These are phyloP conservation scores for Sphenodon punctatus DNA, from an alignment of 2,797 vertebrate genomes.

Conservation along the genomic window DNA sequence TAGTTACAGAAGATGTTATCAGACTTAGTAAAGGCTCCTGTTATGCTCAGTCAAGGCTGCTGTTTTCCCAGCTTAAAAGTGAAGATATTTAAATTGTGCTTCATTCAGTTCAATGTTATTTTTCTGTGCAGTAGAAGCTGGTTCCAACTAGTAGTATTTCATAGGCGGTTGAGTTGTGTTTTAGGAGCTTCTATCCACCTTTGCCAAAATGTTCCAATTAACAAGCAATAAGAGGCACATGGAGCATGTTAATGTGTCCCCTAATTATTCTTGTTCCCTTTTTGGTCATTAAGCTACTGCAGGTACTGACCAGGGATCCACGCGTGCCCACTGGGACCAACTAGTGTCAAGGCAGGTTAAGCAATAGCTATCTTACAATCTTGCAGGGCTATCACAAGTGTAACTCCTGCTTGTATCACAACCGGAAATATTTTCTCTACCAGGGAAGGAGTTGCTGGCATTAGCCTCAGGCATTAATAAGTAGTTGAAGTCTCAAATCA, in stretches of 20 bases:
- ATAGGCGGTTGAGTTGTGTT: no score
- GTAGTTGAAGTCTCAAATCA: neutral
- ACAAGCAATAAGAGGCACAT: neutral
- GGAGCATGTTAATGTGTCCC: neutral
- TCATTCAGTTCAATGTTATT: no score
- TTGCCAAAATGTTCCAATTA: neutral
- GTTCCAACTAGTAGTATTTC: no score
- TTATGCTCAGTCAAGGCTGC: no score
- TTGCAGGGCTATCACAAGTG: neutral
- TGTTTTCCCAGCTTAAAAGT: no score
- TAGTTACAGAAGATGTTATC: no score
- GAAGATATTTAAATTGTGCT: no score
- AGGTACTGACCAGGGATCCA: no score
- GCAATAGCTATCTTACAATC: neutral
- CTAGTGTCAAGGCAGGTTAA: rapidly evolving
- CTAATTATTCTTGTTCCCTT: neutral
- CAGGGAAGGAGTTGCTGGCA: rapidly evolving
- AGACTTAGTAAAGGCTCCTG: no score
- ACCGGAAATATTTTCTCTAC: rapidly evolving
- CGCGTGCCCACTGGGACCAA: neutral
- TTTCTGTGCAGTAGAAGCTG: no score
- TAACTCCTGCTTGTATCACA: rapidly evolving
- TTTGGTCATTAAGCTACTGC: neutral
- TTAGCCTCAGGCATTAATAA: neutral
- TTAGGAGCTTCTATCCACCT: no score